These are phyloP conservation scores for Heterodera carotae DNA, from an alignment of 1,140 invertebrate genomes.

Conservation along the genomic window DNA sequence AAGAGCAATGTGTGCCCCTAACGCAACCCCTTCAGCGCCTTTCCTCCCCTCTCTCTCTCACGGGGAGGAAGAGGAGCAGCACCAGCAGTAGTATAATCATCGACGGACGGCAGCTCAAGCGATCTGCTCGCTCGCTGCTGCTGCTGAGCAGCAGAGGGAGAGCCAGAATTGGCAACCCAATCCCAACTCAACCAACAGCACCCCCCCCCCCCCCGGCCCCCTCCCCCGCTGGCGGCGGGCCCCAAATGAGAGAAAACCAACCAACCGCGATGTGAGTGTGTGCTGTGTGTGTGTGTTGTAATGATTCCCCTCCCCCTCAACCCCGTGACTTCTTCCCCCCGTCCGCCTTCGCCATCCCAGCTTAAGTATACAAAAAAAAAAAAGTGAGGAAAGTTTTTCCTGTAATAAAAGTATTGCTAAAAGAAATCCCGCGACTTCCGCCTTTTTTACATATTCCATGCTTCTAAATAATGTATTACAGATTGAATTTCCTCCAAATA, in stretches of 20 bases:
- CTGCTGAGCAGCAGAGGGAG: neutral
- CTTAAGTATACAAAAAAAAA: neutral
- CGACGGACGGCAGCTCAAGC: too few species aligned
- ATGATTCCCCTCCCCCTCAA: neutral
- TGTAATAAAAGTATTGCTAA: neutral
- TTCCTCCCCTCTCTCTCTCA: neutral
- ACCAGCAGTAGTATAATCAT: too few species aligned
- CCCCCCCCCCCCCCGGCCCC: too few species aligned
- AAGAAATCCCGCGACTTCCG: too few species aligned
- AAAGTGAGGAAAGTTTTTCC: neutral
- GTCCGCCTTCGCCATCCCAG: neutral
- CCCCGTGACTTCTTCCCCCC: neutral
- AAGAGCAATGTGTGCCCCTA: neutral
- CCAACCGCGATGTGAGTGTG: too few species aligned
- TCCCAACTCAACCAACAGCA: neutral
- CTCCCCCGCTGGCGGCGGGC: neutral
- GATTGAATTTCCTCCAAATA: too few species aligned
- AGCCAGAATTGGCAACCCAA: neutral
- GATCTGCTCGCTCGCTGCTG: neutral
- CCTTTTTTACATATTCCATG: too few species aligned
- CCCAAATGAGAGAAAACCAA: neutral
- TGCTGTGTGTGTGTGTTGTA: too few species aligned
- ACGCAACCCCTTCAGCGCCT: neutral
- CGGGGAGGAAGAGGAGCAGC: too few species aligned
- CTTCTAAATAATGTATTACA: too few species aligned